Conservation (phyloP, 2,113 vertebrate genomes). For the Hyla sarda region DNA sequence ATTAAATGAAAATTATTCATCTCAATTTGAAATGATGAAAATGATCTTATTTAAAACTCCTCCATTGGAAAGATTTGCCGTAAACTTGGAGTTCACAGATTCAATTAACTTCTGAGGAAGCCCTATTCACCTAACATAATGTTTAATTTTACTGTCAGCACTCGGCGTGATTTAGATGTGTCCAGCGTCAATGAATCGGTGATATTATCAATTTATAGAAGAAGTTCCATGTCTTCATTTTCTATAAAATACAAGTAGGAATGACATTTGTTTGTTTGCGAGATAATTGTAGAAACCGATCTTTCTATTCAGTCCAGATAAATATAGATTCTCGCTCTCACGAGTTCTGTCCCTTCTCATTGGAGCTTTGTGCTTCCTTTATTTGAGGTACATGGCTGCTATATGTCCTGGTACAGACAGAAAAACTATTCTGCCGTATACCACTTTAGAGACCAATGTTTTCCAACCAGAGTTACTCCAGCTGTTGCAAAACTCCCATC, state of each 20-base stretch:
- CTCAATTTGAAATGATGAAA: background rate
- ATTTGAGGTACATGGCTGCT: too few relatives aligned
- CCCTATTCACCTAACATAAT: constrained; percentile 42
- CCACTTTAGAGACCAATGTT: too few relatives aligned
- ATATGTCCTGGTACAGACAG: too few relatives aligned
- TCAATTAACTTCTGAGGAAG: constrained; percentile 53
- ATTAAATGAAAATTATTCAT: background rate
- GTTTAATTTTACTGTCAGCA: constrained; percentile 51
- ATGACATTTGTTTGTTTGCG: background rate
- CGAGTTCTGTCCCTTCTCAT: too few relatives aligned
- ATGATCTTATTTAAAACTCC: constrained; percentile 19
- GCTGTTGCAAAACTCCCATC: too few relatives aligned
- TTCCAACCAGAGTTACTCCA: too few relatives aligned
- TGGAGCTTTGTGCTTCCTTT: too few relatives aligned
- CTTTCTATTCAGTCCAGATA: background rate
- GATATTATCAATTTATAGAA: constrained; percentile 53
- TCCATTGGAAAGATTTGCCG: constrained; percentile 12
- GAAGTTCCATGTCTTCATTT: background rate
- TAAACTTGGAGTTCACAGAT: constrained; percentile 52
- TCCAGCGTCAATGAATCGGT: constrained; percentile 24
- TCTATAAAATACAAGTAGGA: background rate
- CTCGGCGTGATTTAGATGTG: constrained; percentile 47
- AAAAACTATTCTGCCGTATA: too few relatives aligned
- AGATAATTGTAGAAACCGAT: background rate
- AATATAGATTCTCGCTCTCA: too few relatives aligned